phyloP scores from a whole-genome alignment of 2,888 invertebrate genomes.

The Ormyrus nitidulus region DNA sequence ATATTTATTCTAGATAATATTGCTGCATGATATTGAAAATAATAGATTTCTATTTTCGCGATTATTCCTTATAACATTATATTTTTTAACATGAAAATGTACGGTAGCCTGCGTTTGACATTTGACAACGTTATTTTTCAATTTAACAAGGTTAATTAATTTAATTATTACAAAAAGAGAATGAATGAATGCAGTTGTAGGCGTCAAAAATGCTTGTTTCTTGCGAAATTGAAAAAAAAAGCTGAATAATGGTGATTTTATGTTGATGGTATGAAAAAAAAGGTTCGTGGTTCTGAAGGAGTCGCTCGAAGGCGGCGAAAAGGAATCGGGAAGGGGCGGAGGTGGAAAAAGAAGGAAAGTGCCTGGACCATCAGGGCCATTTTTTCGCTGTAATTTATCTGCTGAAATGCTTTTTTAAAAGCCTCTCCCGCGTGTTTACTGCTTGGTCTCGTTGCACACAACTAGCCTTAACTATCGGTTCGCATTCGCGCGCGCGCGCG shows the following conservation, averaged over 20 bases:
- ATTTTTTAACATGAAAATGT: too few species aligned
- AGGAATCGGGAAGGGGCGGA: background rate
- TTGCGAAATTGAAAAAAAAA: too few species aligned
- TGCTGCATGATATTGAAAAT: too few species aligned
- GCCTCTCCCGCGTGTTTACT: slow-evolving; percentile 56
- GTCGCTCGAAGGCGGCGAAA: slow-evolving; percentile 10
- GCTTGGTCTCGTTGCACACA: slow-evolving; percentile 22
- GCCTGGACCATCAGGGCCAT: slow-evolving; percentile 52
- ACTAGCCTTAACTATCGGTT: background rate
- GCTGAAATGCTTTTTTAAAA: slow-evolving; percentile 57
- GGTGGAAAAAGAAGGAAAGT: slow-evolving; percentile 24
- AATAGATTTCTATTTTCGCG: too few species aligned
- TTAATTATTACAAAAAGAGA: too few species aligned
- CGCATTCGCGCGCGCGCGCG: background rate
- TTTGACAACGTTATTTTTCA: too few species aligned
- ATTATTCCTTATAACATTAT: too few species aligned
- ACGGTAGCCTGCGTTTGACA: too few species aligned
- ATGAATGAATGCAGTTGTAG: too few species aligned
- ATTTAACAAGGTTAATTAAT: too few species aligned
- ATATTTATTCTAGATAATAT: too few species aligned
- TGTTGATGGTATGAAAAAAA: slow-evolving; percentile 63
- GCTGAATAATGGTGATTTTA: slow-evolving; percentile 68
- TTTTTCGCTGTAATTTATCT: slow-evolving; percentile 59
- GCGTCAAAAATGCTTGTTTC: too few species aligned
- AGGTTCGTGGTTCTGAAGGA: slow-evolving; percentile 35